These are phyloP conservation scores for Trachemys scripta DNA, from an alignment of 2,113 vertebrate species.

Conservation along the genomic window DNA sequence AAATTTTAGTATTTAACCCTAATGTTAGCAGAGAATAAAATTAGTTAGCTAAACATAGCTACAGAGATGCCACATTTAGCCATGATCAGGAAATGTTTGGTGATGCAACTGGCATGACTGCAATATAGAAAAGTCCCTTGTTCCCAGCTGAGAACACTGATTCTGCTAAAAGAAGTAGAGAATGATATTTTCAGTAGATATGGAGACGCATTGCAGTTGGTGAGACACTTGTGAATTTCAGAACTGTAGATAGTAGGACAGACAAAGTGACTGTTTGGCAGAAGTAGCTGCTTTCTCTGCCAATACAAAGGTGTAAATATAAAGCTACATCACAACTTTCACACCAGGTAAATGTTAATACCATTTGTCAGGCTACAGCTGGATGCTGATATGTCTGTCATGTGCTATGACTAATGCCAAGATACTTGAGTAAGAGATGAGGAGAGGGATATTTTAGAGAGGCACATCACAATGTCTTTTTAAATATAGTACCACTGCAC, in stretches of 20 bases:
- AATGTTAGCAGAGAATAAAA: conserved; percentile 22
- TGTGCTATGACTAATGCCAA: not conserved
- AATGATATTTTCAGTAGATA: not conserved
- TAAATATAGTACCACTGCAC: rapidly evolving
- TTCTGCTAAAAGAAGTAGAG: not conserved
- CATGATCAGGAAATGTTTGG: not conserved
- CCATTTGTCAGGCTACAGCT: rapidly evolving
- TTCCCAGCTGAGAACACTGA: not conserved
- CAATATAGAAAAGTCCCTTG: not conserved
- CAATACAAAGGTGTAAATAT: rapidly evolving
- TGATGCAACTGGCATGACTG: not conserved
- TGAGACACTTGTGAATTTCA: conserved; percentile 33
- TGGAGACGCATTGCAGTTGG: rapidly evolving
- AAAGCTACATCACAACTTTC: not conserved
- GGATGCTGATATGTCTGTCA: conserved; percentile 4
- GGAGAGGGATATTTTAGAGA: not conserved
- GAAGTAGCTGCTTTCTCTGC: conserved; percentile 1
- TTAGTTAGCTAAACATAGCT: not conserved
- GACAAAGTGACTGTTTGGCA: conserved; percentile 10
- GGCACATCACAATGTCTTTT: rapidly evolving
- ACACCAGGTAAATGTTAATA: not conserved
- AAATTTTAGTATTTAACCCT: conserved; percentile 20
- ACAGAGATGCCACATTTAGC: not conserved
- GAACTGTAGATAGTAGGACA: conserved; percentile 44
- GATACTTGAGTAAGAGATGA: not conserved